Evolutionary conservation across 2,113 vertebrate genomes (phyloP), one percentile per base, ranked within the genome.

Genomic region (Ophthalmolycus amberensis): DNA sequence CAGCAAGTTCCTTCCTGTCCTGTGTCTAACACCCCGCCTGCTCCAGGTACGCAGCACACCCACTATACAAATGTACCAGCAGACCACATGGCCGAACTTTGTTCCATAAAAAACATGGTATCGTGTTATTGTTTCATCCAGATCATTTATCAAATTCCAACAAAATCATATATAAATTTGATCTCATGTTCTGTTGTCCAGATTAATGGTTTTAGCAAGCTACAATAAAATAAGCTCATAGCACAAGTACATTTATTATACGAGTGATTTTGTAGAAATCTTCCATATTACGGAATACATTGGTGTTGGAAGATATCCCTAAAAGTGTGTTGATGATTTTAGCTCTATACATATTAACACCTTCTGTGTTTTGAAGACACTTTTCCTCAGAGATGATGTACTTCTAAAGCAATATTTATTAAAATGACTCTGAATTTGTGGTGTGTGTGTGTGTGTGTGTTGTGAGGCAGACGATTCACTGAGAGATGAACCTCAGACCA

Each of bases 401-500:
- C 20, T 62, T 63, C 9, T 7, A 12, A 18, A 71, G 32, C 20
- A 25, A 6, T 20, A 34, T 48, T 74, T 60, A 59, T 58, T 58
- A 20, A 16, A 34, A 69, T 50, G 2, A 27, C 9, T 40, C 9
- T 40, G 52, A 42, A 27, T 52, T 18, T 38, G 10, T 64, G 6
- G 16, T 34, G 34, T 34, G 34, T 34, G 34, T 60, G 7, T 58
- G 1, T 71, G n/a, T 59, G 29, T 75, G 9, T 75, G 40, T 60
- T 15, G 42, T 74, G 25, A 73, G 34, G 25, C n/a, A 20, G 42
- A 74, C 48, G 71, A 60, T 65, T 44, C 11, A 8, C 18, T 34
- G 25, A 40, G 48, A 34, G 52, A 63, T 14, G 82, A 79, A 32
- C 82, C 76, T 34, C 65, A 71, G 58, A 80, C 77, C 37, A 69